Base-by-base conservation (phyloP, 2,113 vertebrate species). In the Anguilla rostrata region DNA sequence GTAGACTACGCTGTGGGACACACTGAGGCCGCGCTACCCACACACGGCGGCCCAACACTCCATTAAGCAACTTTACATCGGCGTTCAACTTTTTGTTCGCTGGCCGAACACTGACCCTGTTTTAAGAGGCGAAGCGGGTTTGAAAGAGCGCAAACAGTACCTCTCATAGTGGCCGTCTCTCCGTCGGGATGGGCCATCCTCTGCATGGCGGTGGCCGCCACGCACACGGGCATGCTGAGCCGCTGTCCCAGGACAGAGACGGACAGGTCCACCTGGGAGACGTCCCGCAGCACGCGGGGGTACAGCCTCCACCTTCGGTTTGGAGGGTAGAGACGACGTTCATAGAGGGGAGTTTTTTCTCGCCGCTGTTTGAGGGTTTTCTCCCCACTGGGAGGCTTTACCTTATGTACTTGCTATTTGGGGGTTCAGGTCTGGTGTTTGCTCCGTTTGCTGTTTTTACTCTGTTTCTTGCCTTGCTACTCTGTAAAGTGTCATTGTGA, bases 121-220 rank as follows among this genome's bases (percentile, higher is more conserved):
- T 16, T 34, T 43, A 16, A 79, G 43, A 66, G 60, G 60, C 1
- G 8, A 0, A 66, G 60, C 22, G 22, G 60, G 22, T 22, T 26
- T 20, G 43, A 83, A 3, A 0, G n/a, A 56, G 29, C 14, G 3
- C n/a, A 8, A 34, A 39, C 39, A 89, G 91, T 94, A 99, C 98
- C 98, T 96, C 93, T 93, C 2, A 96, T 96, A 0, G 98, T 98
- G 0, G 98, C 98, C 0, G 87, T 94, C 88, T 99, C 98, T 18
- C 98, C 98, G 0, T 98, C 96, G 0, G 94, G 92, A 0, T 99
- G 98, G 86, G 98, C 98, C 98, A 99, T 96, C 87, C 96, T 86
- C 90, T 99, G 98, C 98, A 99, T 99, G 0, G 98, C 98, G 0
- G 98, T 99, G 0, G 98, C 96, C 0, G 92, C 96, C 0, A 94